A percentile compares a stretch with the other conserved stretches of the same genome.
These are phyloP conservation scores for Alloplasta piceator DNA, from an alignment of 2,888 invertebrate species.

Conservation along the genomic window DNA sequence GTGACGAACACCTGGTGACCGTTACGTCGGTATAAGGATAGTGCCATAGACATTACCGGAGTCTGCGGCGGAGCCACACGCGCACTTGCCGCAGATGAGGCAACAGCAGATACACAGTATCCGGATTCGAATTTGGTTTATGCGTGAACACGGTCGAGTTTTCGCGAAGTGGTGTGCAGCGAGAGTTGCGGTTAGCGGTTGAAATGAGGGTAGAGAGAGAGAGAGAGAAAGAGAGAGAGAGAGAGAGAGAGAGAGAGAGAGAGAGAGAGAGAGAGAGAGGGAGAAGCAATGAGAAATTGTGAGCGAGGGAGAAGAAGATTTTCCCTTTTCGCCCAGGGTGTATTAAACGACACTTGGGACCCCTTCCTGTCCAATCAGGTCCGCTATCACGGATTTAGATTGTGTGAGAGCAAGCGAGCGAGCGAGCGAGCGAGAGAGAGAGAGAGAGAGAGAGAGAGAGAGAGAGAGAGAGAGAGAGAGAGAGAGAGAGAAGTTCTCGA, in stretches of 20 bases:
- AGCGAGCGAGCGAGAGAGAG: too few species aligned
- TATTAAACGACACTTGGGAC: slow-evolving; percentile 69
- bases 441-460: neutral
- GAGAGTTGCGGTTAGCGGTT: slow-evolving; percentile 61
- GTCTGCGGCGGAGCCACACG: slow-evolving; percentile 17
- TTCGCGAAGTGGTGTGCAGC: slow-evolving; percentile 67
- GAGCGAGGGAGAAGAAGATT: slow-evolving; percentile 23
- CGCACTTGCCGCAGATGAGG: slow-evolving; percentile 20
- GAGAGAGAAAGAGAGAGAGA: neutral
- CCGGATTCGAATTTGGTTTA: slow-evolving; percentile 67
- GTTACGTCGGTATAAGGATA: slow-evolving; percentile 3
- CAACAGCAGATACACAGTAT: slow-evolving; percentile 23
- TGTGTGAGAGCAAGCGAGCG: too few species aligned
- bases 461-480: too few species aligned
- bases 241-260: neutral
- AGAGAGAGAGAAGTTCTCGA: slow-evolving; percentile 39
- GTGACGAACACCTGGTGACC: slow-evolving; percentile 23
- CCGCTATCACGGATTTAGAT: slow-evolving; percentile 31
- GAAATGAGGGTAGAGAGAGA: slow-evolving; percentile 22
- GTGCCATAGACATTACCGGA: slow-evolving; percentile 12
- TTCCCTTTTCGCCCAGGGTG: slow-evolving; percentile 40
- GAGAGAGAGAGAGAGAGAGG: neutral
- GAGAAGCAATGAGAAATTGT: too few species aligned
- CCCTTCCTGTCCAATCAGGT: slow-evolving; percentile 65
- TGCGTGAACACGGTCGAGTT: slow-evolving; percentile 75